Evolutionary conservation across 2,888 invertebrate genomes (phyloP), one percentile per base, ranked within the genome.

Genomic region (Xanthostigma xanthostigma): DNA sequence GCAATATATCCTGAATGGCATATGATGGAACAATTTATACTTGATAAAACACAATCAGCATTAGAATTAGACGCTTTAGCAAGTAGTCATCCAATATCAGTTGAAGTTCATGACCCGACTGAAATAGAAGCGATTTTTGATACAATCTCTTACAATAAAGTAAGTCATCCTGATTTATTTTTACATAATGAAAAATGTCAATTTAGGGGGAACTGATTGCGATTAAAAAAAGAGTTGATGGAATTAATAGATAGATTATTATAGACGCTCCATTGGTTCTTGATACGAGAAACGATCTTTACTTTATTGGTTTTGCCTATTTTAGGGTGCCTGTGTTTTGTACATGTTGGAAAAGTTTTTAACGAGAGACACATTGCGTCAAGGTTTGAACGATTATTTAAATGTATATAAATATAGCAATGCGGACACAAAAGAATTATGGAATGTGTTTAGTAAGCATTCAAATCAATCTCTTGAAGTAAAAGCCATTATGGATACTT

Each of bases 351-450:
- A 79, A 55, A 74, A 75, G 53, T 81, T 81, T 62, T 65, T 85
- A 45, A 76, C 79, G 48, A 72, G 76, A 56, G 75, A 78, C 43
- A 72, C 73, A 14, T 69, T 85, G 53, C 73, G 76, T 58, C 70
- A 70, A 54, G 84, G 84, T 36, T 65, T 81, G 49, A 76, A 73
- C 54, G 76, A 77, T 56, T 88, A 86, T 62, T 68, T 88, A 49
- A 78, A 73, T 53, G 72, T 71, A 41, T 81, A 81, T 61, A 75
- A 78, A 55, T 86, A 76, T 63, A 70, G 71, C 42, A 87, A 81
- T 62, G 84, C 86, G 9, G 84, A 84, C 52, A 81, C 82, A 6
- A 71, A 84, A 57, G 90, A 93, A 61, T 72, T 94, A 0, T 94
- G 93, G 93, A 65, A 74, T 44, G 76, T 79, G 37, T 72, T 86